Conservation (phyloP, 2,113 vertebrate genomes). For the Psilopsiagon aurifrons region DNA sequence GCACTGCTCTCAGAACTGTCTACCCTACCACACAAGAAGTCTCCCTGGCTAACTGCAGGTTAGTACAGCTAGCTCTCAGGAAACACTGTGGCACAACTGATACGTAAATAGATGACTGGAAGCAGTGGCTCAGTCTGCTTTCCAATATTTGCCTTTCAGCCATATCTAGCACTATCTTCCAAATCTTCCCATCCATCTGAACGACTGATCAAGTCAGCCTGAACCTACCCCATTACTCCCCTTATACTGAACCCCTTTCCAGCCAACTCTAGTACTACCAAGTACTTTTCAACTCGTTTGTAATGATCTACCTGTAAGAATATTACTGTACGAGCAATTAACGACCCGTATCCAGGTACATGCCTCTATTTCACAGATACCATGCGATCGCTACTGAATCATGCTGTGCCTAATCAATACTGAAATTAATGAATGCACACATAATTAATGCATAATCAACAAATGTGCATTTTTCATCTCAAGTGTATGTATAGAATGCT, state of each 20-base stretch:
- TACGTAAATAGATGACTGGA: not conserved
- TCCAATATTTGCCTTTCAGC: not conserved
- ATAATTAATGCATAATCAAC: not conserved
- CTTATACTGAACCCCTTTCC: not conserved
- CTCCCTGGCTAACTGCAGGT: not conserved
- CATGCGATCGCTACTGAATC: accelerated
- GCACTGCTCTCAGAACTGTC: not conserved
- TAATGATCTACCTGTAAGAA: not conserved
- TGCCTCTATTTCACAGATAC: accelerated
- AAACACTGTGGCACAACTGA: not conserved
- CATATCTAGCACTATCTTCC: not conserved
- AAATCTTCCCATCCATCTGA: not conserved
- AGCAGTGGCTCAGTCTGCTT: not conserved
- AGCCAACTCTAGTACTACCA: not conserved
- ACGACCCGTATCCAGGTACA: not conserved
- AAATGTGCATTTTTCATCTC: not conserved
- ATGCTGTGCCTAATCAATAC: not conserved
- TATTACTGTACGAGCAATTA: not conserved
- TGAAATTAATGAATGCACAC: not conserved
- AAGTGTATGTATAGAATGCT: not conserved
- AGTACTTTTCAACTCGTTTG: not conserved
- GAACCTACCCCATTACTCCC: not conserved
- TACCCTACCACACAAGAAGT: not conserved
- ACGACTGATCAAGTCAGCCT: not conserved
- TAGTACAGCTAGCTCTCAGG: not conserved